phyloP scores from a whole-genome alignment of 2,888 invertebrate genomes.

The Eurytoma adleriae region DNA sequence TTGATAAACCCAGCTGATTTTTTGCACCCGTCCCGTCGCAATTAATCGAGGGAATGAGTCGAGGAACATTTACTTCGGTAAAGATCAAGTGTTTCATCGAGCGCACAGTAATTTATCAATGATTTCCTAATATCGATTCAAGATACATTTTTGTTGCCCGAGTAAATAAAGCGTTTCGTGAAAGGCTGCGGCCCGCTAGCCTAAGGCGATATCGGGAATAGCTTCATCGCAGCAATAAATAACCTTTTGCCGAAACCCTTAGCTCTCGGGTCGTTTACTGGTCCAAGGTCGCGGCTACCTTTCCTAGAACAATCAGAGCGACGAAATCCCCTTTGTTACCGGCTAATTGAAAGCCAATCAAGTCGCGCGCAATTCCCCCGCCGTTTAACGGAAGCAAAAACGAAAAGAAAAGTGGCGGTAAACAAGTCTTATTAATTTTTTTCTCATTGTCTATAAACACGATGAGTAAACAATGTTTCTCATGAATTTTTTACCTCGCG shows the following conservation, averaged over 20 bases:
- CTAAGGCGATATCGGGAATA: slow-evolving; percentile 26
- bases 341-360: no score
- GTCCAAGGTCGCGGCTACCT: slow-evolving; percentile 4
- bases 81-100: neutral
- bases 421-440: no score
- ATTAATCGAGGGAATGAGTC: neutral
- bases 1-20: neutral
- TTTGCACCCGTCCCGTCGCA: neutral
- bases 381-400: no score
- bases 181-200: slow-evolving; percentile 4
- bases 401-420: no score
- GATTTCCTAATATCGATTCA: neutral
- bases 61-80: neutral
- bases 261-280: slow-evolving; percentile 10
- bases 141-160: slow-evolving; percentile 13
- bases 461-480: no score
- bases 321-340: neutral
- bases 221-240: slow-evolving; percentile 41
- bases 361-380: no score
- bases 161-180: slow-evolving; percentile 19
- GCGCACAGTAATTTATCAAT: neutral
- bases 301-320: slow-evolving; percentile 39
- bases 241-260: slow-evolving; percentile 32
- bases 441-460: no score
- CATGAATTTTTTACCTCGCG: no score